Evolutionary conservation across 2,113 vertebrate genomes (phyloP).

Genomic region (Psammodynastes pulverulentus): DNA sequence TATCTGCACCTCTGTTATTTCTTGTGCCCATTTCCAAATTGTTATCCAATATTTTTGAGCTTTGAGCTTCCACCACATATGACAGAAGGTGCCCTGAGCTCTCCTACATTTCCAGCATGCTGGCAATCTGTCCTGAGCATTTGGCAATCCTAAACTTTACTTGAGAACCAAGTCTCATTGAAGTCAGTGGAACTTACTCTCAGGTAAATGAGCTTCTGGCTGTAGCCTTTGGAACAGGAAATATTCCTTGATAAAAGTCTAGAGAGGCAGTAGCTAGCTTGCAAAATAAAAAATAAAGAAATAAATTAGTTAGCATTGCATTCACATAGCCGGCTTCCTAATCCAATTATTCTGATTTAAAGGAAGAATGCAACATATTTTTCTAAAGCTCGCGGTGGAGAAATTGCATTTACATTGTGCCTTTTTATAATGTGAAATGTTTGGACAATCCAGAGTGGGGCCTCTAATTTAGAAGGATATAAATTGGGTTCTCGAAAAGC

Average conservation of each 20-base stretch:
- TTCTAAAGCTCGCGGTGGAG: slow-evolving; percentile 14
- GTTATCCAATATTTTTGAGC: no score
- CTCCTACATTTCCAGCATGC: no score
- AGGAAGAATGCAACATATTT: slow-evolving; percentile 50
- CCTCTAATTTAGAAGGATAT: background rate
- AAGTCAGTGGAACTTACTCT: background rate
- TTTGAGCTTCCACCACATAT: no score
- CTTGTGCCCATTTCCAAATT: no score
- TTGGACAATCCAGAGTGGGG: background rate
- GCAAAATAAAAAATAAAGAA: slow-evolving; percentile 11
- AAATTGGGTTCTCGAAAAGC: background rate
- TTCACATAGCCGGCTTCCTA: slow-evolving; percentile 38
- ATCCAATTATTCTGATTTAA: slow-evolving; percentile 55
- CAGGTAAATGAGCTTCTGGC: background rate
- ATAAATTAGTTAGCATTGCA: slow-evolving; percentile 45
- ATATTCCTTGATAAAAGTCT: slow-evolving; percentile 35
- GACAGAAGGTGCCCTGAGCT: no score
- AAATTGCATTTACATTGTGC: slow-evolving; percentile 16
- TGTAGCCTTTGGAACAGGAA: background rate
- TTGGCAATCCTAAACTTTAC: background rate
- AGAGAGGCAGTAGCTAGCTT: slow-evolving; percentile 27
- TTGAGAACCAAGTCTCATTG: background rate
- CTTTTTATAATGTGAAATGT: slow-evolving; percentile 18
- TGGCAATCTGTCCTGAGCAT: background rate
- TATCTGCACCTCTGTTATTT: no score